Evolutionary conservation across 2,113 vertebrate genomes (phyloP), one percentile per base, ranked within the genome.

Genomic region (Pleuronectes platessa): DNA sequence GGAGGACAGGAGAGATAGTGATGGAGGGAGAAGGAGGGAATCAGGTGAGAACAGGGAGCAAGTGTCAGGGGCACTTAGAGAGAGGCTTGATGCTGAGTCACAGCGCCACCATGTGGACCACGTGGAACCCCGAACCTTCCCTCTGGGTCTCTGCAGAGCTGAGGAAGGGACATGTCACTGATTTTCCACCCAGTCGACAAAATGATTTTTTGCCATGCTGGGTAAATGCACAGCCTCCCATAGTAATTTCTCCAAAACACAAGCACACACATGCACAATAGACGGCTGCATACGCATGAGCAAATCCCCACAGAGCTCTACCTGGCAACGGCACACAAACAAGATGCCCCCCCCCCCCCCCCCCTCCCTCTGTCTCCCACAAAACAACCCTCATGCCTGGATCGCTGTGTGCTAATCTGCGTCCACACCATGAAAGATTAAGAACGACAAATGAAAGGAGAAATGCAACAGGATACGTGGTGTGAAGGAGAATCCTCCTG

Each of bases 71-170:
- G 55, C 23, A 6, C 45, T 51, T 66, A 18, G 71, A 60, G 42
- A n/a, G 55, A 73, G 71, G n/a, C 45, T 64, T 27, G 84, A 63
- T 13, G 73, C 80, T 92, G 92, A 90, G 79, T 86, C 62, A 90
- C 81, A 91, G 93, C 84, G 82, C 93, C 93, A 89, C 92, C 92
- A 86, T 79, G 91, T 93, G 89, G 88, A 31, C 31, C 68, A 37
- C 6, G 68, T 42, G n/a, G n/a, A 5, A 12, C 20, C 10, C n/a
- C 3, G 0, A 2, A 3, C 49, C 0, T 35, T 79, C 75, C 70
- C 23, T 3, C n/a, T 8, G n/a, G 40, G 72, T 69, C 47, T 61
- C 68, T 37, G 73, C 76, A 82, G 62, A 79, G 59, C 69, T 60
- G 77, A 81, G 77, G 74, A 53, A 66, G 49, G 79, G 77, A 81